These are phyloP conservation scores for Onychomys leucogaster DNA, from an alignment of 2,797 vertebrate genomes.

Conservation along the genomic window DNA sequence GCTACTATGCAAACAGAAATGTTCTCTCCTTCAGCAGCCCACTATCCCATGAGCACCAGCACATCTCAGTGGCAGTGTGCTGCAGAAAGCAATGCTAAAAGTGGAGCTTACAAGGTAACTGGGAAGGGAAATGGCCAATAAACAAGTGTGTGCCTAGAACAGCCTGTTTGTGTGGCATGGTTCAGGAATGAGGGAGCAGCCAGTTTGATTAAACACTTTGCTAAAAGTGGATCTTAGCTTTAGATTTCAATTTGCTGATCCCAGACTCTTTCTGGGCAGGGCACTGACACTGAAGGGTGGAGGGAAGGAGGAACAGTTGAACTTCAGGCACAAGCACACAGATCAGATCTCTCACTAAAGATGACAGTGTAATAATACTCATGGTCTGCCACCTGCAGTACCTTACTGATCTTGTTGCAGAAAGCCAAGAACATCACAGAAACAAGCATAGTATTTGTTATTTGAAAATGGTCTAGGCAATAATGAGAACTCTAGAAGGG, in stretches of 20 bases:
- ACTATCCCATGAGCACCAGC: neutral
- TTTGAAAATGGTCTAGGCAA: constrained; percentile 14
- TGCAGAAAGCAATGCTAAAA: neutral
- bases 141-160: neutral
- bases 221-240: constrained; percentile 21
- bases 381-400: neutral
- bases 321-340: constrained; percentile 23
- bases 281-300: neutral
- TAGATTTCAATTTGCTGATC: constrained; percentile 66
- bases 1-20: constrained; percentile 37
- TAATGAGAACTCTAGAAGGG: neutral
- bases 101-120: neutral
- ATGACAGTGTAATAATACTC: neutral
- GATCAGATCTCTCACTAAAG: neutral
- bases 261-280: constrained; percentile 26
- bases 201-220: constrained; percentile 67
- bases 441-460: constrained; percentile 15
- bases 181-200: neutral
- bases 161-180: neutral
- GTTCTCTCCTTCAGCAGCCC: neutral
- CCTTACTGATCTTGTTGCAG: neutral
- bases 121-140: neutral
- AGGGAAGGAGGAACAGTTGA: neutral
- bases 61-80: neutral
- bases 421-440: constrained; percentile 16